Conservation (phyloP, 2,888 invertebrate species). For the Temnothorax unifasciatus region DNA sequence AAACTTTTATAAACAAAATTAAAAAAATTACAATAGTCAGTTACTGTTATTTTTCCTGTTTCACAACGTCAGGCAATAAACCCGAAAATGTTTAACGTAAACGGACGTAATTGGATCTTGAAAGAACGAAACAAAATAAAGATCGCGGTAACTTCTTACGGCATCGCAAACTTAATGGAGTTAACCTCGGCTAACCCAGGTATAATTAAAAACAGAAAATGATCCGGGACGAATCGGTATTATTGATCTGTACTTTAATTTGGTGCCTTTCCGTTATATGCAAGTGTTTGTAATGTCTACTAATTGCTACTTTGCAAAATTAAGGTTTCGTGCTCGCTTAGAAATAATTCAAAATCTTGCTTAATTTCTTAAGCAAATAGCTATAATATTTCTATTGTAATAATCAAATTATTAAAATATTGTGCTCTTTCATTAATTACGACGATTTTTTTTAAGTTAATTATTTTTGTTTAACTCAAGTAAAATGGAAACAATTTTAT, state of each 20-base stretch:
- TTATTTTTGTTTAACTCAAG: not conserved
- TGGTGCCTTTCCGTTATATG: not conserved
- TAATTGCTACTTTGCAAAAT: constrained; percentile 5
- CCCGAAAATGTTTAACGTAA: constrained; percentile 70
- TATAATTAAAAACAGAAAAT: constrained; percentile 83
- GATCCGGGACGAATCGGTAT: constrained; percentile 79
- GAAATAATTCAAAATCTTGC: not conserved
- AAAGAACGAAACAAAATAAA: constrained; percentile 72
- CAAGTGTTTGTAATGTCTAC: constrained; percentile 19
- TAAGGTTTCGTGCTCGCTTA: not conserved
- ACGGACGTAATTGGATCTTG: constrained; percentile 76
- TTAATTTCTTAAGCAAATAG: not conserved
- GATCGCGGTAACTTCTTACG: constrained; percentile 71
- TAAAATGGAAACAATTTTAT: not conserved
- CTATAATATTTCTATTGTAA: not conserved
- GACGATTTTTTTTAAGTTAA: not conserved
- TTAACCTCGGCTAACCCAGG: constrained; percentile 79
- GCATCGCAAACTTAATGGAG: constrained; percentile 79
- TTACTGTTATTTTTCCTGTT: not conserved
- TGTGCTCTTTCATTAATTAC: too few relatives aligned
- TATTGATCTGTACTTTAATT: constrained; percentile 76
- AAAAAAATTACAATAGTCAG: not conserved
- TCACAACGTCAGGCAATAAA: constrained; percentile 36
- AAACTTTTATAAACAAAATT: not conserved
- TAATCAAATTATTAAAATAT: not conserved